Evolutionary conservation across 2,113 vertebrate species (phyloP).

Genomic region (Cyprinodon brontotheroides): DNA sequence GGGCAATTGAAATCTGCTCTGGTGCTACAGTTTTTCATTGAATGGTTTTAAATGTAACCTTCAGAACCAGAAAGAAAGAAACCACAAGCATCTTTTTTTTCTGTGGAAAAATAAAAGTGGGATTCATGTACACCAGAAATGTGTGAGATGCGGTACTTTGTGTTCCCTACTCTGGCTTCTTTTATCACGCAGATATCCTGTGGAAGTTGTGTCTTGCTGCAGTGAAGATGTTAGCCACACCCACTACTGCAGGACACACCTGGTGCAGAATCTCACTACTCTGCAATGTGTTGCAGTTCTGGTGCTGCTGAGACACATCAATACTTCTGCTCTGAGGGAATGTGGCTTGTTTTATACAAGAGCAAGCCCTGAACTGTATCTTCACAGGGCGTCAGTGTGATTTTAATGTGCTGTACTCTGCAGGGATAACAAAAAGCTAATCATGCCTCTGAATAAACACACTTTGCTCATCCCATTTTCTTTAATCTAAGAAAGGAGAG

Average conservation of each 20-base stretch:
- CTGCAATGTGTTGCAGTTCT: constrained; percentile 65
- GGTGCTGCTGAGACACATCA: constrained; percentile 44
- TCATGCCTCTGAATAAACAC: constrained; percentile 46
- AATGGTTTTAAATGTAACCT: constrained; percentile 77
- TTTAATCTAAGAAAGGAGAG: constrained; percentile 37
- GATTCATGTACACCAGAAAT: constrained; percentile 77
- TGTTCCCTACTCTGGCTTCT: constrained; percentile 51
- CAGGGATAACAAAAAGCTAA: constrained; percentile 35
- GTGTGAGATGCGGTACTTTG: constrained; percentile 76
- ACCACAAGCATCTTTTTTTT: constrained; percentile 56
- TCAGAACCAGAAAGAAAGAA: constrained; percentile 59
- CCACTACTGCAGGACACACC: constrained; percentile 71
- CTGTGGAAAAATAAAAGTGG: constrained; percentile 78
- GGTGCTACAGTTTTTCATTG: constrained; percentile 81
- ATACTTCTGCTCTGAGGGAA: constrained; percentile 34
- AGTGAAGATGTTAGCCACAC: constrained; percentile 70
- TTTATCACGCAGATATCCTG: constrained; percentile 36
- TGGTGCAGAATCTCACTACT: constrained; percentile 54
- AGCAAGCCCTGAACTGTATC: background rate
- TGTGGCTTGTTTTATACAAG: constrained; percentile 25
- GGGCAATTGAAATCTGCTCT: constrained; percentile 77
- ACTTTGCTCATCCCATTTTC: constrained; percentile 39
- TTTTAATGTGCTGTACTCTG: constrained; percentile 30
- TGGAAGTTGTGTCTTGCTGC: constrained; percentile 63
- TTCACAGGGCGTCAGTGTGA: background rate